Conservation (phyloP, 2,888 invertebrate genomes). For the Pseudococcus jackbeardsleyi region DNA sequence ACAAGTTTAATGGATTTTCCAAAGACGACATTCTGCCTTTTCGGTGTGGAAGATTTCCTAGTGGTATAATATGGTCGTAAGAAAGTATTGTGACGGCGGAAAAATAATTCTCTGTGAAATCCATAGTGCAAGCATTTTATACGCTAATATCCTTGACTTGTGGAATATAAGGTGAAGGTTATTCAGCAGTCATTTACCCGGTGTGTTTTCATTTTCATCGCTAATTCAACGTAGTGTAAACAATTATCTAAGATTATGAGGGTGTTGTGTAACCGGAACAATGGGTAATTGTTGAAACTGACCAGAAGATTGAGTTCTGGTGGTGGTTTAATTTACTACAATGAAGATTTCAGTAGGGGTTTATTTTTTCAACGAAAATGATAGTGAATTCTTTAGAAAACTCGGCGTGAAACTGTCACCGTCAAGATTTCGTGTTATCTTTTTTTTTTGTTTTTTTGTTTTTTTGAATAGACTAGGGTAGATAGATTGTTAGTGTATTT, state of each 20-base stretch:
- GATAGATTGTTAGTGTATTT: background rate
- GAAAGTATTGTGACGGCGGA: background rate
- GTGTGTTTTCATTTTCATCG: constrained; percentile 26
- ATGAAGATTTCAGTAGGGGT: background rate
- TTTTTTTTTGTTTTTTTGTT: background rate
- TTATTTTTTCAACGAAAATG: background rate
- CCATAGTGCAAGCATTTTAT: background rate
- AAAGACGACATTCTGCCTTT: background rate
- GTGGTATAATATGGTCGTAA: background rate
- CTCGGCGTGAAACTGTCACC: background rate
- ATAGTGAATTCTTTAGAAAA: background rate
- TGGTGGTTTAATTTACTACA: background rate
- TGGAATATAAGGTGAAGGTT: constrained; percentile 41
- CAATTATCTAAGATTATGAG: constrained; percentile 6
- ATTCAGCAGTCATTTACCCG: constrained; percentile 44
- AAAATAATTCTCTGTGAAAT: constrained; percentile 7
- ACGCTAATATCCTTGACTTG: constrained; percentile 14
- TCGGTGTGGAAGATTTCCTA: background rate
- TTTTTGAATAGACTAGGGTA: background rate
- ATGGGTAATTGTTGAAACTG: background rate
- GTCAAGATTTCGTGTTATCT: background rate
- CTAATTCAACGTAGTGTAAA: constrained; percentile 24
- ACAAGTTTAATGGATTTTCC: constrained; percentile 24
- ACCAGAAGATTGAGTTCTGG: background rate
- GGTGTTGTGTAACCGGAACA: constrained; percentile 4